Evolutionary conservation across 2,113 vertebrate genomes (phyloP).

Genomic region (Origma solitaria): DNA sequence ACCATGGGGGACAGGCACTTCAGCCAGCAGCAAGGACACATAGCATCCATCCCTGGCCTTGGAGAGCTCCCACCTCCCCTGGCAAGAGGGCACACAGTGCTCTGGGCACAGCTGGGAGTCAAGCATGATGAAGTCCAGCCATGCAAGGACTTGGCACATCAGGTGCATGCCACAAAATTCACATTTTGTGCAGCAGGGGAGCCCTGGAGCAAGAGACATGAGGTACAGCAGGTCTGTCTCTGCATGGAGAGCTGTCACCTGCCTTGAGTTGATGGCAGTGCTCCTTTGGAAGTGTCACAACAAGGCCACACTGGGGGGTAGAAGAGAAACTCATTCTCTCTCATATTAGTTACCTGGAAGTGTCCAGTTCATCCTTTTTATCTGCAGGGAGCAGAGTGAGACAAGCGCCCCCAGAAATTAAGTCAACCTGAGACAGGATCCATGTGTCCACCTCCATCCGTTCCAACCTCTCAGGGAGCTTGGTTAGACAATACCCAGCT

Average conservation of each 20-base stretch:
- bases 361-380: neutral
- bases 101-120: neutral
- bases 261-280: neutral
- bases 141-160: neutral
- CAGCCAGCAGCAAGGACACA: neutral
- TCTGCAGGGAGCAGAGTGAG: neutral
- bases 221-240: neutral
- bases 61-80: neutral
- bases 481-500: neutral
- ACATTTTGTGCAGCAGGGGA: neutral
- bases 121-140: neutral
- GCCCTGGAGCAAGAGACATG: neutral
- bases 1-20: neutral
- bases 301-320: neutral
- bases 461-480: neutral
- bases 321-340: neutral
- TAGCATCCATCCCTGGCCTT: neutral
- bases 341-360: neutral
- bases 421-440: neutral
- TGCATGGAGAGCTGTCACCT: neutral
- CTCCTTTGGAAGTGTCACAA: neutral
- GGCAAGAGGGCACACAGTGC: neutral
- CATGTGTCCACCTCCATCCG: neutral
- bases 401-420: neutral
- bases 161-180: neutral